Conservation (phyloP, 2,888 invertebrate species). For the Euplagia quadripunctaria region DNA sequence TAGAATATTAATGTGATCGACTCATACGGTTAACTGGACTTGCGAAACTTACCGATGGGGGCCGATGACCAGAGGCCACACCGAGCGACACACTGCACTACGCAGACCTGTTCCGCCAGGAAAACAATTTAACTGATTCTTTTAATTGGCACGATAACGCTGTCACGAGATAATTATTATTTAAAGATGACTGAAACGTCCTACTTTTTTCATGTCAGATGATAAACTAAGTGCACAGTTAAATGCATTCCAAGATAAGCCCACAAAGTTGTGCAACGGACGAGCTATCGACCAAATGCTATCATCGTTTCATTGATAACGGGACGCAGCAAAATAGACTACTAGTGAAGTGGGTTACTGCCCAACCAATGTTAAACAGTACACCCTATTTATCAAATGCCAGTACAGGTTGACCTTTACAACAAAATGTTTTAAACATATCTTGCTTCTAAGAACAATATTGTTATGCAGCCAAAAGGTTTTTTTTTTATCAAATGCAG, state of each 20-base stretch:
- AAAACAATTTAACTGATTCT: constrained; percentile 58
- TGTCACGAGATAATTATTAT: constrained; percentile 24
- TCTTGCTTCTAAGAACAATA: constrained; percentile 50
- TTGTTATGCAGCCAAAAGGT: constrained; percentile 56
- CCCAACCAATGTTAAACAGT: constrained; percentile 63
- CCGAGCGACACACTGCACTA: constrained; percentile 62
- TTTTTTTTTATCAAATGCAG: background rate
- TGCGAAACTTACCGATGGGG: constrained; percentile 83
- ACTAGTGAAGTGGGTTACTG: constrained; percentile 69
- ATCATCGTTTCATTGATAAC: constrained; percentile 81
- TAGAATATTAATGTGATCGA: constrained; percentile 84
- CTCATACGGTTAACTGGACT: constrained; percentile 84
- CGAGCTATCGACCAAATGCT: constrained; percentile 71
- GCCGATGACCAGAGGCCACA: constrained; percentile 83
- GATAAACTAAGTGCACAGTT: constrained; percentile 68
- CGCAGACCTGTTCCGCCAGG: constrained; percentile 60
- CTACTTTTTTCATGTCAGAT: constrained; percentile 66
- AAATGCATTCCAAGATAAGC: constrained; percentile 80
- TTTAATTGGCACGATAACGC: constrained; percentile 52
- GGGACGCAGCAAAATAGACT: constrained; percentile 69
- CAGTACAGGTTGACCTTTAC: constrained; percentile 39
- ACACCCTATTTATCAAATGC: constrained; percentile 66
- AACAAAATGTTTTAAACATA: constrained; percentile 46
- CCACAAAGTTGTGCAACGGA: constrained; percentile 69
- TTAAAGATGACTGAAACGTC: constrained; percentile 47